Percentiles rank a stretch among this genome's conserved stretches.
Evolutionary conservation across 2,797 vertebrate species (phyloP).

Genomic region (Zonotrichia albicollis): DNA sequence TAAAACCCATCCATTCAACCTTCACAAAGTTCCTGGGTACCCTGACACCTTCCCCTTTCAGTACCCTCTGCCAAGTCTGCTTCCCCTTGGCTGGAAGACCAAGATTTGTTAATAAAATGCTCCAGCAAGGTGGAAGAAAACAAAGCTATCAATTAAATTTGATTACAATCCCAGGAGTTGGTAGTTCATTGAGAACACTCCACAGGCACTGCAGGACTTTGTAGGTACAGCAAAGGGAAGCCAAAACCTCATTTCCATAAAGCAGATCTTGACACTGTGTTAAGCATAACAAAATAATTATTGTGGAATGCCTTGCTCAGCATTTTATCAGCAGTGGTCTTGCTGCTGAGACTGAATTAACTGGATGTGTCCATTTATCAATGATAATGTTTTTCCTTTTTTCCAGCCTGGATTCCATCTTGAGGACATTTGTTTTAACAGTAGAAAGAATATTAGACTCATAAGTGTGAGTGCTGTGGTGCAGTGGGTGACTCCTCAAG

Average conservation of each 20-base stretch:
- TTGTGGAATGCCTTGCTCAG: conserved; percentile 26
- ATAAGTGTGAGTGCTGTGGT: conserved; percentile 55
- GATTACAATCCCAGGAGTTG: background rate
- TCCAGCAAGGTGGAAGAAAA: background rate
- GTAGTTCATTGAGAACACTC: background rate
- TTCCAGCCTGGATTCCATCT: conserved; percentile 60
- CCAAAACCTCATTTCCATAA: background rate
- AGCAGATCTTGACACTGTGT: background rate
- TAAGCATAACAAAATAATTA: conserved; percentile 10
- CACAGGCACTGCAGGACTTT: background rate
- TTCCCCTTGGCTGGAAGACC: background rate
- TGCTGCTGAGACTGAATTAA: conserved; percentile 18
- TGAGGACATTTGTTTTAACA: conserved; percentile 64
- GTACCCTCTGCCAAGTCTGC: background rate
- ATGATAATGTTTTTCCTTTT: conserved; percentile 40
- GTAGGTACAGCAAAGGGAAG: background rate
- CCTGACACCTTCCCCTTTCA: background rate
- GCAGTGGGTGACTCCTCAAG: conserved; percentile 20
- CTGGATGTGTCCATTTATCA: conserved; percentile 54
- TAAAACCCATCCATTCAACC: background rate
- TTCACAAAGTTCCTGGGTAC: background rate
- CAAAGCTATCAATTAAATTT: background rate
- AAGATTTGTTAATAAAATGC: background rate
- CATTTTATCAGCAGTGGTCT: conserved; percentile 21
- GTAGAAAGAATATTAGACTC: conserved; percentile 64